These are phyloP conservation scores for Scotopteryx bipunctaria DNA, from an alignment of 2,888 invertebrate species.

Conservation along the genomic window DNA sequence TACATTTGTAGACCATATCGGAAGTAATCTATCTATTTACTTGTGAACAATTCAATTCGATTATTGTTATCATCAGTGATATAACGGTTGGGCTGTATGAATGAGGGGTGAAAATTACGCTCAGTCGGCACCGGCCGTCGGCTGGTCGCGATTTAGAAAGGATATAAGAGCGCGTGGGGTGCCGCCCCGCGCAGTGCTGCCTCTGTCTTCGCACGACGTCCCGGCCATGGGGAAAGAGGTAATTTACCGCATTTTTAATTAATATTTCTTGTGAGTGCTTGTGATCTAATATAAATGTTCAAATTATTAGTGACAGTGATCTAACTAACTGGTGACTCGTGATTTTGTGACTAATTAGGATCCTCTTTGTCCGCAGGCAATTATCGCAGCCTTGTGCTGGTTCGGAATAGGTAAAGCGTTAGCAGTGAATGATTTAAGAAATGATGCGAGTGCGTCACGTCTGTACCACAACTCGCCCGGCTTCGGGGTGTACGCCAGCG, in stretches of 20 bases:
- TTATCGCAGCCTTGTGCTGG: conserved; percentile 60
- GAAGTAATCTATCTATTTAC: conserved; percentile 45
- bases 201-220: conserved; percentile 59
- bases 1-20: conserved; percentile 37
- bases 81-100: conserved; percentile 52
- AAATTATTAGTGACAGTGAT: conserved; percentile 2
- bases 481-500: conserved; percentile 65
- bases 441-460: conserved; percentile 61
- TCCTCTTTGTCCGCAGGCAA: conserved; percentile 58
- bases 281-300: neutral
- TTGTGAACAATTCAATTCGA: conserved; percentile 44
- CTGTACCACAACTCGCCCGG: conserved; percentile 62
- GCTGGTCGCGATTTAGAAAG: conserved; percentile 40
- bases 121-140: conserved; percentile 32
- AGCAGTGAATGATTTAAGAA: conserved; percentile 49
- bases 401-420: conserved; percentile 51
- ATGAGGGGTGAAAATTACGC: conserved; percentile 43
- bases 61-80: conserved; percentile 50
- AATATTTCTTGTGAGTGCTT: conserved; percentile 3
- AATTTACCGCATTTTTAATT: conserved; percentile 40
- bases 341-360: conserved; percentile 28
- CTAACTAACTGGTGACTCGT: conserved; percentile 9
- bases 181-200: conserved; percentile 67
- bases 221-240: conserved; percentile 74
- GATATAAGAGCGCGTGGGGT: conserved; percentile 64